A percentile compares a stretch with the other conserved stretches of the same genome.
These are phyloP conservation scores for Oryctolagus cuniculus DNA, from an alignment of 2,113 vertebrate genomes.

Conservation along the genomic window DNA sequence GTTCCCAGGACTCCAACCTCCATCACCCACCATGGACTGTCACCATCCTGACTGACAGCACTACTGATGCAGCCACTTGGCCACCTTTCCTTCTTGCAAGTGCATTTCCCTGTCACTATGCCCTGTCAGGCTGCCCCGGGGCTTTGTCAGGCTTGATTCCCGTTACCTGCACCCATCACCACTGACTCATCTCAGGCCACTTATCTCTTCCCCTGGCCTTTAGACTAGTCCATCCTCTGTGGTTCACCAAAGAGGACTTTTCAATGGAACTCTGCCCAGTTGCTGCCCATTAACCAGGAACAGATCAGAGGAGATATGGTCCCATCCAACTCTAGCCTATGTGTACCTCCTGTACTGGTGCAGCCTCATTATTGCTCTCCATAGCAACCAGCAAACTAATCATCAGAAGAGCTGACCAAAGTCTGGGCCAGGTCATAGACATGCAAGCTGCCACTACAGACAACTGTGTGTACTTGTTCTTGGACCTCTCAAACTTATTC, in stretches of 20 bases:
- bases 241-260: neutral
- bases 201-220: neutral
- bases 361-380: conserved; percentile 2
- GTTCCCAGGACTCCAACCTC: neutral
- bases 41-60: neutral
- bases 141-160: neutral
- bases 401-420: conserved; percentile 2
- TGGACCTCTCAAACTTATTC: neutral
- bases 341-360: neutral
- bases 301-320: neutral
- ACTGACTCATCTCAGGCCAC: neutral
- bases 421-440: neutral
- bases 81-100: neutral
- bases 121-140: neutral
- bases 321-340: conserved; percentile 17
- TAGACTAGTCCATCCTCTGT: neutral
- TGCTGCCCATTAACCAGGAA: conserved; percentile 4
- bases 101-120: neutral
- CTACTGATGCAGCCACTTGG: neutral
- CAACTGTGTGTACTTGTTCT: neutral
- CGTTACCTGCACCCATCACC: neutral
- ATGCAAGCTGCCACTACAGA: neutral
- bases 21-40: neutral
- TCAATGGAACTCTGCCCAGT: neutral
- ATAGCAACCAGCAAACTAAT: neutral